phyloP scores from a whole-genome alignment of 1,140 invertebrate species.

The Teleogryllus occipitalis region DNA sequence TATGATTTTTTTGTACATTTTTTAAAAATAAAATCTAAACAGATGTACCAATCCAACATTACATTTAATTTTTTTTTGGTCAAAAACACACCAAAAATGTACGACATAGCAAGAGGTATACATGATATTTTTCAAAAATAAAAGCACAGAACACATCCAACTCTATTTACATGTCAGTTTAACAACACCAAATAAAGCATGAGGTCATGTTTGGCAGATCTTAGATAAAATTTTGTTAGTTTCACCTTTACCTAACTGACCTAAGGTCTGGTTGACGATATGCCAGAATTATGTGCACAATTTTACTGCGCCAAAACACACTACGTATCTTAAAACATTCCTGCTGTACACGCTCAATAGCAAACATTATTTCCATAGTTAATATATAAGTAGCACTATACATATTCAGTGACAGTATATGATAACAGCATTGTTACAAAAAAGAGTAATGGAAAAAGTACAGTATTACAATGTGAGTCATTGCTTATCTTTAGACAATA shows the following conservation, averaged over 20 bases:
- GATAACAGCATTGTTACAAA: neutral
- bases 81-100: constrained; percentile 12
- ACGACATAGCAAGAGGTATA: constrained; percentile 13
- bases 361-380: neutral
- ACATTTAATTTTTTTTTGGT: constrained; percentile 7
- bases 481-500: neutral
- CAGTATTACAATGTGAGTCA: neutral
- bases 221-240: constrained; percentile 5
- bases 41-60: neutral
- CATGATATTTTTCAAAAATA: constrained; percentile 11
- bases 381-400: neutral
- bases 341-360: neutral
- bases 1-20: neutral
- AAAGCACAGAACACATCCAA: constrained; percentile 14
- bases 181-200: constrained; percentile 14
- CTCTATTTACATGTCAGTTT: constrained; percentile 15
- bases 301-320: constrained; percentile 1
- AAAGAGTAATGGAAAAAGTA: constrained; percentile 1
- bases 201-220: constrained; percentile 9
- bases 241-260: neutral
- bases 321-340: constrained; percentile 1
- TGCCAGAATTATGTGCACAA: neutral
- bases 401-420: neutral
- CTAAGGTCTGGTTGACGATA: neutral
- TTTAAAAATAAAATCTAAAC: neutral